Base-by-base conservation (phyloP, 2,888 invertebrate species). In the Cetonia aurata region DNA sequence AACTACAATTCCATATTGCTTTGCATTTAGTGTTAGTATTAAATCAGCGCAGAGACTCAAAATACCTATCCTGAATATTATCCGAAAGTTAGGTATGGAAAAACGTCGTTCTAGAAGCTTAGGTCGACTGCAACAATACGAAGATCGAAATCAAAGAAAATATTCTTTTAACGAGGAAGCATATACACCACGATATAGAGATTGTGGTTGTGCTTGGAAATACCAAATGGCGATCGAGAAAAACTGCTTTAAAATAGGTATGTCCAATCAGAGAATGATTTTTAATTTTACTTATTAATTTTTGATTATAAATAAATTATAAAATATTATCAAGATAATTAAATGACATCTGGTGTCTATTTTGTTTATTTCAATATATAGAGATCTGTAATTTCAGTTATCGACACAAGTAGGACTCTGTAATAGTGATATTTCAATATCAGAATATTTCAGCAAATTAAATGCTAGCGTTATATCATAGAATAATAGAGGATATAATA, bases 151-250 rank as follows among this genome's bases (percentile, higher is more conserved):
- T 13, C 0, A 17, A 25, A 4, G 3, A 25, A 25, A 25, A 4
- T 25, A 25, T 25, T 25, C 25, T 25, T 25, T 4, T 25, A 25
- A 25, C 3, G 50, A 31, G 1, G 57, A 70, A 37, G 37, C 56
- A 50, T n/a, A 57, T 8, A 66, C 25, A 19, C 52, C 57, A 13
- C 67, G 46, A 1, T 71, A 50, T 31, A 67, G 71, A 12, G 67
- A 67, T 15, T 71, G 71, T 13, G 71, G 71, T 15, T 71, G 71
- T 42, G 71, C 71, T 13, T 71, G 71, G 71, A 57, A 60, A 15
- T 67, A 67, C 33, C 71, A 66, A 25, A 53, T 59, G 25, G 25
- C 25, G 6, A 50, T 53, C 13, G 46, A 31, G 25, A 15, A 15
- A 9, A 50, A 1, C 3, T 17, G 19, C 15, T 19, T 17, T 15